Evolutionary conservation across 2,797 vertebrate species (phyloP).

Genomic region (Sebastes goodei): DNA sequence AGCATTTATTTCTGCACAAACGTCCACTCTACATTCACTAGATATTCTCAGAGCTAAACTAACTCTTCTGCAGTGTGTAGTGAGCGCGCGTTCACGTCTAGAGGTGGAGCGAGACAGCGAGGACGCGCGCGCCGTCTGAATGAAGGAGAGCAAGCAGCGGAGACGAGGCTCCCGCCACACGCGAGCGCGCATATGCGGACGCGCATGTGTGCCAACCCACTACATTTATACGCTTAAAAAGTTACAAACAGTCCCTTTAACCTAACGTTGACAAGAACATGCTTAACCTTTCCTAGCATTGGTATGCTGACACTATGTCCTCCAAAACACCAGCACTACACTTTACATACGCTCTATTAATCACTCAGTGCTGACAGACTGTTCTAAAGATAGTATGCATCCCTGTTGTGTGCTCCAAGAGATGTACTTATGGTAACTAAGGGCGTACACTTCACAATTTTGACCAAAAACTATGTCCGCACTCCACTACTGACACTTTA

Average conservation of each 20-base stretch:
- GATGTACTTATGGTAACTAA: not conserved
- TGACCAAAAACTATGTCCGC: not conserved
- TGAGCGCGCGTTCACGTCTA: too few species aligned
- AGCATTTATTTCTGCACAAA: too few species aligned
- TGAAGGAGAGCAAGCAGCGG: too few species aligned
- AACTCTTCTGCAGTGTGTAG: too few species aligned
- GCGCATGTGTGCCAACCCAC: too few species aligned
- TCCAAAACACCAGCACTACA: conserved; percentile 5
- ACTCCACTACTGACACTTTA: not conserved
- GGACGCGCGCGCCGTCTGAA: too few species aligned
- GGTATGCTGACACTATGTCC: conserved; percentile 1
- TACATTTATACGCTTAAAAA: too few species aligned
- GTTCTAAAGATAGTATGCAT: conserved; percentile 26
- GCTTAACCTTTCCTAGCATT: not conserved
- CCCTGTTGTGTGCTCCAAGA: not conserved
- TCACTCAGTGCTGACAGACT: conserved; percentile 19
- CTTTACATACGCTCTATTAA: not conserved
- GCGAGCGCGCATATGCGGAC: too few species aligned
- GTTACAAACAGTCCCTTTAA: not conserved
- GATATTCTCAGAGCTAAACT: too few species aligned
- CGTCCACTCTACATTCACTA: too few species aligned
- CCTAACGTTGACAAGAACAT: not conserved
- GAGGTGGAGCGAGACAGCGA: too few species aligned
- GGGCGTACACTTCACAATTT: not conserved
- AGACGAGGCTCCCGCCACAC: too few species aligned